Conservation (phyloP, 1,140 invertebrate genomes). For the Cyrtorhinus lividipennis region DNA sequence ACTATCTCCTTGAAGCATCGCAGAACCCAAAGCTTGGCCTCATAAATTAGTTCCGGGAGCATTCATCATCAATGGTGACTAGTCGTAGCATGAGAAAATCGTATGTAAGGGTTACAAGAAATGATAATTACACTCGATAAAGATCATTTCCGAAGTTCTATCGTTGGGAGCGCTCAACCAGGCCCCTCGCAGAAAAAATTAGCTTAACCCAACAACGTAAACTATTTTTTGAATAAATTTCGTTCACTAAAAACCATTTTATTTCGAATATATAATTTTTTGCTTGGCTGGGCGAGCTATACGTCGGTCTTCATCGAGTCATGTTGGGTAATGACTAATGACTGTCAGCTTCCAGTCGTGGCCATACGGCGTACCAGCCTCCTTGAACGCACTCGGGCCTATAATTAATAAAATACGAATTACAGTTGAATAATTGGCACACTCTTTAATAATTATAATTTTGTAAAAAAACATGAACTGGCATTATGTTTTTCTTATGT, state of each 20-base stretch:
- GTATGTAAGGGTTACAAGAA: constrained; percentile 4
- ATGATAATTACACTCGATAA: neutral
- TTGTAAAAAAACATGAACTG: too few relatives aligned
- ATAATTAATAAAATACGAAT: too few relatives aligned
- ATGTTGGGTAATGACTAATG: too few relatives aligned
- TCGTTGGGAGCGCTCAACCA: neutral
- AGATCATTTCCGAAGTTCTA: neutral
- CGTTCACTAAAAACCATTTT: neutral
- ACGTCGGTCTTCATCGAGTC: too few relatives aligned
- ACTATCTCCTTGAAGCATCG: neutral
- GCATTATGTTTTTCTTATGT: too few relatives aligned
- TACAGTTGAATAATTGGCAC: too few relatives aligned
- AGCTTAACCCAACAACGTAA: neutral
- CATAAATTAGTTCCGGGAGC: constrained; percentile 9
- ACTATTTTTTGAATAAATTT: neutral
- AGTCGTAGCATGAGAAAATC: constrained; percentile 4
- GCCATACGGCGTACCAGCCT: too few relatives aligned
- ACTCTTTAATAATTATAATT: too few relatives aligned
- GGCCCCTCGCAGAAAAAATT: neutral
- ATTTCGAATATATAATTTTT: neutral
- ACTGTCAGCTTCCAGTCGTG: too few relatives aligned
- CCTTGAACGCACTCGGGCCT: too few relatives aligned
- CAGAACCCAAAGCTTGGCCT: neutral
- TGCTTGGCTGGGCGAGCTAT: neutral
- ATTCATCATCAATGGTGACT: constrained; percentile 7